Evolutionary conservation across 1,140 invertebrate species (phyloP).

Genomic region (Psilanteris sp.): DNA sequence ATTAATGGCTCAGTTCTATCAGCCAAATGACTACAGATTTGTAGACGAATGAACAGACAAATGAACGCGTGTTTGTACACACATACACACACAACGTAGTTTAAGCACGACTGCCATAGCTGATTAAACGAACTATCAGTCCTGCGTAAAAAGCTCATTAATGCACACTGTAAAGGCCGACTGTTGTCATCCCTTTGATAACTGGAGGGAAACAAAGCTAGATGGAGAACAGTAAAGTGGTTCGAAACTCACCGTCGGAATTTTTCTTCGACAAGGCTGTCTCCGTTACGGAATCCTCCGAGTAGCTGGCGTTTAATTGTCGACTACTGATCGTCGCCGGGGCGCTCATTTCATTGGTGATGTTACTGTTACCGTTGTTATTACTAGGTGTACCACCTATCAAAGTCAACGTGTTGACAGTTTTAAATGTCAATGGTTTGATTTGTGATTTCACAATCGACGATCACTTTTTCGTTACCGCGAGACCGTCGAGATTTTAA

Average conservation of each 20-base stretch:
- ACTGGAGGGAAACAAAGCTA: constrained; percentile 33
- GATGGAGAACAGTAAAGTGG: constrained; percentile 26
- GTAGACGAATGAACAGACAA: background rate
- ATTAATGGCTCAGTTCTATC: background rate
- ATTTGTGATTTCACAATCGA: constrained; percentile 6
- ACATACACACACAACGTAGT: constrained; percentile 20
- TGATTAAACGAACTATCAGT: background rate
- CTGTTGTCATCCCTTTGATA: constrained; percentile 1
- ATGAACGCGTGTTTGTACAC: constrained; percentile 10
- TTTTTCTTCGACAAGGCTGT: constrained; percentile 88
- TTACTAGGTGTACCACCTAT: constrained; percentile 66
- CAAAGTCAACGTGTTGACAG: constrained; percentile 39
- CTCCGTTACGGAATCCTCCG: constrained; percentile 88
- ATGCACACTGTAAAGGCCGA: background rate
- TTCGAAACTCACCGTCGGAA: constrained; percentile 86
- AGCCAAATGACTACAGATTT: background rate
- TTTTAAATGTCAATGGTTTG: constrained; percentile 23
- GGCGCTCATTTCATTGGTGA: constrained; percentile 67
- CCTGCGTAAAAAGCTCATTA: constrained; percentile 21
- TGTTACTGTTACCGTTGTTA: constrained; percentile 67
- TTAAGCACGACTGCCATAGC: too few relatives aligned
- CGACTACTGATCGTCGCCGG: constrained; percentile 74
- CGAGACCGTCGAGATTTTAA: background rate
- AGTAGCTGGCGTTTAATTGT: constrained; percentile 85
- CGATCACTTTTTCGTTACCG: background rate